Evolutionary conservation across 2,797 vertebrate genomes (phyloP).

Genomic region (Squalus acanthias): DNA sequence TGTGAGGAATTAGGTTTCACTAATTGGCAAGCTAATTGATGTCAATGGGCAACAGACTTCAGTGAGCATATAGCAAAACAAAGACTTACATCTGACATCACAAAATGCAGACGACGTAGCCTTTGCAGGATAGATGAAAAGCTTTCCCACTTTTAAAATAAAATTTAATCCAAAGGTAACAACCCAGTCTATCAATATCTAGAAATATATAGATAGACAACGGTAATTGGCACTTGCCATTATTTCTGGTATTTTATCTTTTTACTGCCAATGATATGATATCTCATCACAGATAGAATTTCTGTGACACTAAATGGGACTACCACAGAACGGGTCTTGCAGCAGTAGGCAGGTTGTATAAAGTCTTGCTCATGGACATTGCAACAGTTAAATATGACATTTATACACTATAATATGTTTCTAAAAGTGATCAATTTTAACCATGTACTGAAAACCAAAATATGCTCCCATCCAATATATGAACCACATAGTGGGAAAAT

Average conservation of each 20-base stretch:
- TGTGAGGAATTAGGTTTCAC: neutral
- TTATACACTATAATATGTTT: neutral
- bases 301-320: neutral
- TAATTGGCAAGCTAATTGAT: conserved; percentile 8
- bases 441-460: neutral
- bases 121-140: neutral
- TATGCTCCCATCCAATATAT: neutral
- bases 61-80: neutral
- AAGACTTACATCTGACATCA: neutral
- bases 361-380: neutral
- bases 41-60: neutral
- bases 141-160: neutral
- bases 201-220: neutral
- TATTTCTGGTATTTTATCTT: neutral
- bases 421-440: neutral
- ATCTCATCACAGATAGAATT: neutral
- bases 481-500: neutral
- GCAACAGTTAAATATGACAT: neutral
- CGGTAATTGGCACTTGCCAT: neutral
- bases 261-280: neutral
- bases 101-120: neutral
- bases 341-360: neutral
- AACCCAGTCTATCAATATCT: neutral
- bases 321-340: neutral
- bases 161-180: neutral